Conservation (phyloP, 1,140 invertebrate genomes). For the Drosophila kepulauana region DNA sequence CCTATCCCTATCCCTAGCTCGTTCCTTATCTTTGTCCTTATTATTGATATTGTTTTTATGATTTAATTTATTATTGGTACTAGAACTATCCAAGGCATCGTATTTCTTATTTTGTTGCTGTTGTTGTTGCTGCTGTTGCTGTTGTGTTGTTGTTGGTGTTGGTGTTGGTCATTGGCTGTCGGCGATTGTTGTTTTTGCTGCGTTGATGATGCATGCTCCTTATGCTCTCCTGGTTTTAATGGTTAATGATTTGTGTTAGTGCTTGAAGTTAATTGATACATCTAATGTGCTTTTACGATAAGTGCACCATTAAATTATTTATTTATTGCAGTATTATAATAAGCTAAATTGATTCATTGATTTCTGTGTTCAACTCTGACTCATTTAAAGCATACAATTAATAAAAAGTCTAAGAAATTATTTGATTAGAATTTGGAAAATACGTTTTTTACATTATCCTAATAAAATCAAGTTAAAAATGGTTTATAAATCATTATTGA, state of each 20-base stretch:
- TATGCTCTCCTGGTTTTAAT: conserved; percentile 65
- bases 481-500: too few species aligned
- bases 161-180: conserved; percentile 40
- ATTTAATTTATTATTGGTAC: conserved; percentile 74
- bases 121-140: conserved; percentile 36
- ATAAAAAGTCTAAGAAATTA: too few species aligned
- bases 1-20: conserved; percentile 43
- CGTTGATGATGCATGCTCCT: conserved; percentile 72
- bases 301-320: conserved; percentile 9
- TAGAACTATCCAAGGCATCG: conserved; percentile 76
- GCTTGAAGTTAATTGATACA: conserved; percentile 41
- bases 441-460: too few species aligned
- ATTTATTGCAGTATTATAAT: conserved; percentile 8
- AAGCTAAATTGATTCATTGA: background rate
- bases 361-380: background rate
- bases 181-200: conserved; percentile 43
- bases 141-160: conserved; percentile 35
- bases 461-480: too few species aligned
- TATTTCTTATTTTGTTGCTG: conserved; percentile 60
- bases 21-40: conserved; percentile 61
- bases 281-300: conserved; percentile 16
- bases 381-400: background rate
- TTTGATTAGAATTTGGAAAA: too few species aligned
- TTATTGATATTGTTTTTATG: conserved; percentile 75
- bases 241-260: conserved; percentile 27